Percentiles rank a stretch among this genome's conserved stretches.
Conservation (phyloP, 2,888 invertebrate genomes). For the Dasypogon diadema region DNA sequence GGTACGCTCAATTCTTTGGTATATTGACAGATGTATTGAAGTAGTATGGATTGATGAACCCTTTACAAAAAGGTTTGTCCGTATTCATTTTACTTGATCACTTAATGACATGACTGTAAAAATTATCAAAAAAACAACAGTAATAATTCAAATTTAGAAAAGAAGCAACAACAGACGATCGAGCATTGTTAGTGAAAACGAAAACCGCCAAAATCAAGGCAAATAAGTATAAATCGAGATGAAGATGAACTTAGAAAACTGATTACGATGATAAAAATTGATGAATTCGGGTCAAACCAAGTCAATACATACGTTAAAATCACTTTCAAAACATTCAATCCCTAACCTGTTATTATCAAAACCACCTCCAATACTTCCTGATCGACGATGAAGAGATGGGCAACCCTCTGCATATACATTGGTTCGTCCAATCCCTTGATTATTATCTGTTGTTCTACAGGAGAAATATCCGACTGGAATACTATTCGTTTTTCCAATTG, state of each 20-base stretch:
- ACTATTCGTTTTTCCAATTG: slow-evolving; percentile 39
- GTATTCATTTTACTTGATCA: no score
- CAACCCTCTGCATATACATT: not conserved
- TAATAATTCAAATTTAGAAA: no score
- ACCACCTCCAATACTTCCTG: not conserved
- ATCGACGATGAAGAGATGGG: slow-evolving; percentile 6
- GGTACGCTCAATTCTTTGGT: no score
- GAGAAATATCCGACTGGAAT: slow-evolving; percentile 9
- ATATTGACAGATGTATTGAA: no score
- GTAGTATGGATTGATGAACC: no score
- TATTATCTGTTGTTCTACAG: not conserved
- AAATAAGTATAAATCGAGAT: no score
- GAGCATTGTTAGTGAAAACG: no score
- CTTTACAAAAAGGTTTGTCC: no score
- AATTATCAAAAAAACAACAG: no score
- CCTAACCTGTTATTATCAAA: slow-evolving; percentile 15
- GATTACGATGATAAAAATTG: not conserved
- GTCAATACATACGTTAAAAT: not conserved
- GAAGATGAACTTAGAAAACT: not conserved
- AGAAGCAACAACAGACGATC: no score
- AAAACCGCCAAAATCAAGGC: not conserved
- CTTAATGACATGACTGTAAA: no score
- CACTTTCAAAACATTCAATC: not conserved
- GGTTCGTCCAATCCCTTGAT: not conserved
- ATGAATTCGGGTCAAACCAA: not conserved